A percentile compares a stretch with the other conserved stretches of the same genome.
These are phyloP conservation scores for Eupleurogrammus muticus DNA, from an alignment of 2,797 vertebrate genomes.

Conservation along the genomic window DNA sequence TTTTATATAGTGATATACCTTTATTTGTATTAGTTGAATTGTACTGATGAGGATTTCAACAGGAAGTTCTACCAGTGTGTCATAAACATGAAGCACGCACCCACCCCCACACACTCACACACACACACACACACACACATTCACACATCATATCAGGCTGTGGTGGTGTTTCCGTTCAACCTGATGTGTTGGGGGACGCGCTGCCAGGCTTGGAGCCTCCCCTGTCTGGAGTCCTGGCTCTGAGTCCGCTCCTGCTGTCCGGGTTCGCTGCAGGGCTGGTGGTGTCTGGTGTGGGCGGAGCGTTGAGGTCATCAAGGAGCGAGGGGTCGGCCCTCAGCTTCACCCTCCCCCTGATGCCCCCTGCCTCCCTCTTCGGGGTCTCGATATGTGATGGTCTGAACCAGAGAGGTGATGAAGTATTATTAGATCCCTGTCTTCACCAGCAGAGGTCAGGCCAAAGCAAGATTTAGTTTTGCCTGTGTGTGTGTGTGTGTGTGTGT, in stretches of 20 bases:
- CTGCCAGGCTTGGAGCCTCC: slow-evolving; percentile 13
- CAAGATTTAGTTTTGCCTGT: background rate
- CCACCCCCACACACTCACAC: too few species aligned
- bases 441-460: slow-evolving; percentile 43
- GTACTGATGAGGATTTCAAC: too few species aligned
- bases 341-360: slow-evolving; percentile 36
- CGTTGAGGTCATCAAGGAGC: slow-evolving; percentile 60
- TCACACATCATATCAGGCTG: background rate
- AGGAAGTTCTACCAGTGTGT: too few species aligned
- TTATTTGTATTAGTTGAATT: too few species aligned
- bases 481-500: background rate
- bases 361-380: slow-evolving; percentile 55
- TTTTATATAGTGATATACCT: too few species aligned
- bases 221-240: slow-evolving; percentile 47
- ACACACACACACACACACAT: background rate
- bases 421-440: slow-evolving; percentile 9
- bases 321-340: slow-evolving; percentile 63
- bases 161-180: slow-evolving; percentile 34
- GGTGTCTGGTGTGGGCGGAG: background rate
- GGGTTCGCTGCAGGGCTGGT: background rate
- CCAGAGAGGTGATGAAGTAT: background rate
- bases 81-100: background rate
- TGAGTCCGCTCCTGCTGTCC: background rate
- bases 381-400: slow-evolving; percentile 53
- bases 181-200: slow-evolving; percentile 46